Conservation (phyloP, 2,797 vertebrate species). For the Pitangus sulphuratus region DNA sequence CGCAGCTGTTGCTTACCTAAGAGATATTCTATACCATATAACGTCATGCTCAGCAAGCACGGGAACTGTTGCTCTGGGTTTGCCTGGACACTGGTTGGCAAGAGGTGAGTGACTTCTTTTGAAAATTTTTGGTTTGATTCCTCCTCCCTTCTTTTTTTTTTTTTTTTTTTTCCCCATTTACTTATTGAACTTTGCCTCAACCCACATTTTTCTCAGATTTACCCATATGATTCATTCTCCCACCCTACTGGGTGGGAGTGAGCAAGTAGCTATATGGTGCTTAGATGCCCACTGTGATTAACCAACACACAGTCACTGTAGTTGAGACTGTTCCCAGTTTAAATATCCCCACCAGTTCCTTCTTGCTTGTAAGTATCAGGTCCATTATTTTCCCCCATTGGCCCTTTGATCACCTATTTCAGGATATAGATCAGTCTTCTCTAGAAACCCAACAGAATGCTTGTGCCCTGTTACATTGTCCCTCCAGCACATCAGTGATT, state of each 20-base stretch:
- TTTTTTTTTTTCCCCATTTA: background rate
- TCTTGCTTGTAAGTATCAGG: background rate
- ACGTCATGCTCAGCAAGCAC: background rate
- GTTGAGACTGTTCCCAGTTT: background rate
- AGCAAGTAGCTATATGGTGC: background rate
- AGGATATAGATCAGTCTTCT: background rate
- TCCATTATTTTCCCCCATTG: background rate
- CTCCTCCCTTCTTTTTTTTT: accelerated
- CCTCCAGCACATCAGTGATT: background rate
- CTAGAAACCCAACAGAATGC: background rate
- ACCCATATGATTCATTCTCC: background rate
- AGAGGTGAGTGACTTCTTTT: background rate
- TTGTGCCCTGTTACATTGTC: background rate
- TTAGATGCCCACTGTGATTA: background rate
- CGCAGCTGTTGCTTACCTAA: background rate
- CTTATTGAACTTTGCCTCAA: background rate
- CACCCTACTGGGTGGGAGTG: background rate
- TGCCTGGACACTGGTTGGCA: background rate
- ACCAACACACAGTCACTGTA: background rate
- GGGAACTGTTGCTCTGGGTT: background rate
- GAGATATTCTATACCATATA: background rate
- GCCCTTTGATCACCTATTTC: background rate
- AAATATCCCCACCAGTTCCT: background rate
- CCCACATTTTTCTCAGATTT: background rate
- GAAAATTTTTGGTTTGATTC: background rate